Evolutionary conservation across 2,797 vertebrate genomes (phyloP), one percentile per base, ranked within the genome.

Genomic region (Cuniculus paca): DNA sequence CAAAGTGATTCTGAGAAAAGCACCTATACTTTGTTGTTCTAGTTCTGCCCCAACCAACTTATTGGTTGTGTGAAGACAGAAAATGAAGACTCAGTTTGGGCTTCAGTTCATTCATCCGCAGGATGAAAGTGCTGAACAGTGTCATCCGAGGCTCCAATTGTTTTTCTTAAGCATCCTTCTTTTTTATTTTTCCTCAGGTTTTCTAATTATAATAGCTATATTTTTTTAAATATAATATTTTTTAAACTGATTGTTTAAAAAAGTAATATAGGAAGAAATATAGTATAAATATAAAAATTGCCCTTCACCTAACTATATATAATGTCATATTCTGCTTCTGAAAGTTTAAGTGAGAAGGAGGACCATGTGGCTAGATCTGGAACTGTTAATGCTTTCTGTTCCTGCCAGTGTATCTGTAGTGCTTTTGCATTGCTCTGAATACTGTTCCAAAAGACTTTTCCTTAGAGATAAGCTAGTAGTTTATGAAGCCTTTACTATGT

Each of bases 321-420:
- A 61, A 75, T 81, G n/a, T 89, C 31, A 52, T 91, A 94, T 94
- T 90, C 42, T 85, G 9, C 83, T 89, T 54, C 74, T 88, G 28
- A 72, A 81, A n/a, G 68, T 82, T 82, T 92, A 79, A 87, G 28
- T 31, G 50, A 90, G 89, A 90, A 90, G 61, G 60, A 39, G 42
- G 52, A 68, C 17, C 28, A 13, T 48, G 9, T 58, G 39, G 48
- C 13, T 54, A 74, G 31, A 56, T 74, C 68, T 90, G 31, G 50
- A 74, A 61, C 54, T 77, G 14, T 39, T 70, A 58, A 14, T 63
- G 22, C 45, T 50, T 52, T 81, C 70, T 75, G 42, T 52, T 91
- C 14, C 0, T 74, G 72, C 13, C 39, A 20, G 34, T 16, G 34
- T 17, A 2, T 78, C 52, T 31, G 0, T 9, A 26, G 54, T 93